Conservation (phyloP, 1,140 invertebrate species). For the Microplitis mediator region DNA sequence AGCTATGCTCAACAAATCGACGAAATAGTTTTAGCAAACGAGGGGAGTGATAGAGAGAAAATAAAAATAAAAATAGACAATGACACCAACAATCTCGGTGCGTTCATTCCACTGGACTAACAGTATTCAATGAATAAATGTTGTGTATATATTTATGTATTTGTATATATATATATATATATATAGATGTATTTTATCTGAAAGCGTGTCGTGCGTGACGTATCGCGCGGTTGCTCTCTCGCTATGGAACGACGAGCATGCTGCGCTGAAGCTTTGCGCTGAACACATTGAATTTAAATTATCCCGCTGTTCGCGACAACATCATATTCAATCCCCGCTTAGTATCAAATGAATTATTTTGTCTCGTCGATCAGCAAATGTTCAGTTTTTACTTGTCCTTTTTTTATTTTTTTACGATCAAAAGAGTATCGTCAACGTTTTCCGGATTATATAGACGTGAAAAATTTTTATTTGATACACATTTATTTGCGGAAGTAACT, state of each 20-base stretch:
- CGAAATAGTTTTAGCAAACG: background rate
- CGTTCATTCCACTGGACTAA: background rate
- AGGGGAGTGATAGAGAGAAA: background rate
- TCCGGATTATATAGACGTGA: too few relatives aligned
- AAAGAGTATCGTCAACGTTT: too few relatives aligned
- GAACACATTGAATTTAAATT: slow-evolving; percentile 3
- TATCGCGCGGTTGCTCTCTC: background rate
- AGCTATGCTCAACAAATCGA: background rate
- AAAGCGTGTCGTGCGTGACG: slow-evolving; percentile 5
- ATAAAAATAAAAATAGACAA: background rate
- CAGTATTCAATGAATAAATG: background rate
- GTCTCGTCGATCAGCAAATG: background rate
- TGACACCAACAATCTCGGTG: background rate
- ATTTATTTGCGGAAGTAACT: too few relatives aligned
- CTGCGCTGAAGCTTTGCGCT: background rate
- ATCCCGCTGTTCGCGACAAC: background rate
- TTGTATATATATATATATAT: background rate
- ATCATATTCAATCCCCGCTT: slow-evolving; percentile 4
- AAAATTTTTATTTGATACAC: too few relatives aligned
- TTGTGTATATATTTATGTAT: background rate
- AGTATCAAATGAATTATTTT: background rate
- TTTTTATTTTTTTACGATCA: background rate
- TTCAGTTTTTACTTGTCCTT: background rate
- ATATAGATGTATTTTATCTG: background rate
- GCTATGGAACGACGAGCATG: background rate